A percentile compares a stretch with the other conserved stretches of the same genome.
Conservation (phyloP, 1,140 invertebrate genomes). For the Scaptodrosophila lebanonensis region DNA sequence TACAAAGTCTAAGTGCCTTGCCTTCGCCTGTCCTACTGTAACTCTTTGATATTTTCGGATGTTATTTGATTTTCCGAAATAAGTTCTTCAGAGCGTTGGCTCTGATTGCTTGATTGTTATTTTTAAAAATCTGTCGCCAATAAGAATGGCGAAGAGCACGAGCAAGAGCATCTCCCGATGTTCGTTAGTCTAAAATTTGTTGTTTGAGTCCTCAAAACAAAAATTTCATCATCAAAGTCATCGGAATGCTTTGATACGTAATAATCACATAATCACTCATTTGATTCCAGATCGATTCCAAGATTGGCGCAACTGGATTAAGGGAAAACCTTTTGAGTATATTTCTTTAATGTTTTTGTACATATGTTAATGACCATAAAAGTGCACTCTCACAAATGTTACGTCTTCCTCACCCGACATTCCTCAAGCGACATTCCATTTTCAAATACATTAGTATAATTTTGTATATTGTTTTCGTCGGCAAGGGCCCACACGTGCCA, state of each 20-base stretch:
- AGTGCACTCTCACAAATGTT: constrained; percentile 42
- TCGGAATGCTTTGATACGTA: constrained; percentile 51
- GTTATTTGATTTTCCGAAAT: constrained; percentile 75
- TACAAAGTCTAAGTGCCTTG: constrained; percentile 53
- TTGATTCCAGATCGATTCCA: too few species aligned
- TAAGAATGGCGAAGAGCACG: constrained; percentile 48
- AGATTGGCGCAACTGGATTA: too few species aligned
- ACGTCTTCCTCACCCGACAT: constrained; percentile 26
- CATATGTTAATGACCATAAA: constrained; percentile 63
- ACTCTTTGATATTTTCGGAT: constrained; percentile 74
- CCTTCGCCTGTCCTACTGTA: constrained; percentile 44
- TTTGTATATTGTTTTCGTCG: constrained; percentile 25
- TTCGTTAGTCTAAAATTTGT: constrained; percentile 75
- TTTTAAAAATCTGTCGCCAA: constrained; percentile 68
- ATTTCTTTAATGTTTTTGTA: constrained; percentile 34
- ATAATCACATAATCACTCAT: constrained; percentile 72
- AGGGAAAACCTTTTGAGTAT: constrained; percentile 19
- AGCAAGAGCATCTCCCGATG: too few species aligned
- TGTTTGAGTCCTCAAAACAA: constrained; percentile 56
- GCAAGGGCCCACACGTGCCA: too few species aligned
- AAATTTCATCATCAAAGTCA: constrained; percentile 30
- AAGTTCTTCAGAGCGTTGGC: constrained; percentile 43
- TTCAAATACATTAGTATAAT: too few species aligned
- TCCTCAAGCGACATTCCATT: neutral
- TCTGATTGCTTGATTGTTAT: constrained; percentile 34